Conservation (phyloP, 2,888 invertebrate genomes). For the Athetis lepigone region DNA sequence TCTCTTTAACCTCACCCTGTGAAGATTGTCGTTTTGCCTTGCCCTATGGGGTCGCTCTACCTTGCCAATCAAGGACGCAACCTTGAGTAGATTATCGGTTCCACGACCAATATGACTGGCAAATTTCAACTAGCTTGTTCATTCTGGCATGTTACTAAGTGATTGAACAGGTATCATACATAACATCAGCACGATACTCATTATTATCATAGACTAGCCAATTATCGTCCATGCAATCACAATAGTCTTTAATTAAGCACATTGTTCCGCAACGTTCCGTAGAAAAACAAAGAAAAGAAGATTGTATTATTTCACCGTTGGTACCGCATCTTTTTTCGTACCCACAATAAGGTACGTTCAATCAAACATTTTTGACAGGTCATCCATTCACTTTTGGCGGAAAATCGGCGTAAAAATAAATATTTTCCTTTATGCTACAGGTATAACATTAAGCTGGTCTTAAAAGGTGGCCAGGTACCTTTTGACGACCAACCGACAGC, state of each 20-base stretch:
- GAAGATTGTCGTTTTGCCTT: no score
- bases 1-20: no score
- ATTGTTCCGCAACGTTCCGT: neutral
- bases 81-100: no score
- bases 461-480: neutral
- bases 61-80: no score
- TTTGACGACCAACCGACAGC: no score
- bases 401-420: slow-evolving; percentile 50
- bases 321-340: slow-evolving; percentile 44
- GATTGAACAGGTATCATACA: no score
- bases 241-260: slow-evolving; percentile 27
- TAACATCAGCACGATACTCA: no score
- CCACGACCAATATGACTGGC: no score
- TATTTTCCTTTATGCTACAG: slow-evolving; percentile 25
- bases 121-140: no score
- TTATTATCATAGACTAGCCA: neutral
- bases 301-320: slow-evolving; percentile 28
- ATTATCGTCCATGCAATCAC: slow-evolving; percentile 7
- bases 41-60: no score
- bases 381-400: slow-evolving; percentile 53
- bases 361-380: slow-evolving; percentile 52
- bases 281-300: slow-evolving; percentile 26
- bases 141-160: no score
- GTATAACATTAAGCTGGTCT: slow-evolving; percentile 1
- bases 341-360: slow-evolving; percentile 48